Conservation (phyloP, 2,797 vertebrate species). For the Poecilia gillii region DNA sequence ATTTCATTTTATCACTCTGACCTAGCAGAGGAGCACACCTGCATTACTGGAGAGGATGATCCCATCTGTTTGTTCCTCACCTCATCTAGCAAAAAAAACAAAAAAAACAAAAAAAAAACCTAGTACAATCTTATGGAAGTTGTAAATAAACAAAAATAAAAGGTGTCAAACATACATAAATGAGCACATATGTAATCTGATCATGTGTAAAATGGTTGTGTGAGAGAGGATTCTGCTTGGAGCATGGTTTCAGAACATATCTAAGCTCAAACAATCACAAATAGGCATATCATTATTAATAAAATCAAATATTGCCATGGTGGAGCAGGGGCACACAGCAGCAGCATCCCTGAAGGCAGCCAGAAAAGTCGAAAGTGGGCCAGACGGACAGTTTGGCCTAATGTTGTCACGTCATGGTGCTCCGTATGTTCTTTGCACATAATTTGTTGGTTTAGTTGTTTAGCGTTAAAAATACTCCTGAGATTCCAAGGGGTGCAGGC, state of each 20-base stretch:
- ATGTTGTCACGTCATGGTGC: conserved; percentile 36
- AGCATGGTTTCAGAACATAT: conserved; percentile 30
- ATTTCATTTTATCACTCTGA: not conserved
- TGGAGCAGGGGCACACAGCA: not conserved
- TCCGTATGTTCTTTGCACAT: conserved; percentile 41
- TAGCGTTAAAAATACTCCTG: conserved; percentile 22
- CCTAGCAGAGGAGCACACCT: not conserved
- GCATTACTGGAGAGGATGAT: not conserved
- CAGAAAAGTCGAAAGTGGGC: conserved; percentile 13
- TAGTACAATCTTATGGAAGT: not conserved
- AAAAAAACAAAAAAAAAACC: not conserved
- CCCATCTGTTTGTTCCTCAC: not conserved
- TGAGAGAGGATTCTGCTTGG: not conserved
- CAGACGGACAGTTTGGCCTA: conserved; percentile 50
- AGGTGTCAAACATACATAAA: not conserved
- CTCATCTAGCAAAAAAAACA: not conserved
- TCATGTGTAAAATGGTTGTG: not conserved
- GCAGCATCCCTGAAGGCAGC: conserved; percentile 8
- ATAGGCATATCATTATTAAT: conserved; percentile 37
- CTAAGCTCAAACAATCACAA: conserved; percentile 35
- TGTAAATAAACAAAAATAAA: not conserved
- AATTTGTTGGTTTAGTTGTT: conserved; percentile 46
- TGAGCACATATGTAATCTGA: not conserved
- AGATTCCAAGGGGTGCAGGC: conserved; percentile 31
- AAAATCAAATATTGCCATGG: conserved; percentile 5